These are phyloP conservation scores for Chaenocephalus aceratus DNA, from an alignment of 2,113 vertebrate genomes.

Conservation along the genomic window DNA sequence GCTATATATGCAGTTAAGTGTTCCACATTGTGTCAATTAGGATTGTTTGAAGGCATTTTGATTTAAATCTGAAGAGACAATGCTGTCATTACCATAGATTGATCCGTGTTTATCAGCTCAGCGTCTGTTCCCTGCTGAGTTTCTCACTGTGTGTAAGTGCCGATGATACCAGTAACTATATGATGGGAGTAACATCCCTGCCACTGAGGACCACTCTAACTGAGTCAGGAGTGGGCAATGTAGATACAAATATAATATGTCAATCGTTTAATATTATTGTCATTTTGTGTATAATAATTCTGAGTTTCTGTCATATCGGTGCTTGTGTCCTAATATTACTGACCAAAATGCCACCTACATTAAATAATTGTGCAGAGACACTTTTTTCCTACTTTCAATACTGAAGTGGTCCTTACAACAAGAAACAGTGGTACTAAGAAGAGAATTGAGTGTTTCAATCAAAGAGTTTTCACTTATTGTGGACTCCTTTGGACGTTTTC, in stretches of 20 bases:
- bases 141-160: constrained; percentile 1
- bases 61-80: background rate
- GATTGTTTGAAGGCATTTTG: background rate
- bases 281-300: background rate
- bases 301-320: too few relatives aligned
- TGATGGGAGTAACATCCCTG: constrained; percentile 2
- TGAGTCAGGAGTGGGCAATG: background rate
- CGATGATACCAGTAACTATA: background rate
- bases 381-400: too few relatives aligned
- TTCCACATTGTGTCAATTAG: background rate
- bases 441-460: background rate
- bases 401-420: background rate
- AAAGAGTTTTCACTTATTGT: background rate
- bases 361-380: too few relatives aligned
- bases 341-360: too few relatives aligned
- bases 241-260: background rate
- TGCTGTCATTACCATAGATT: background rate
- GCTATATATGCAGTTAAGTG: background rate
- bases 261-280: background rate
- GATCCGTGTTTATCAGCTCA: constrained; percentile 3
- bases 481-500: too few relatives aligned
- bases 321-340: too few relatives aligned
- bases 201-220: background rate
- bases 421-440: background rate
- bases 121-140: background rate